A percentile compares a stretch with the other conserved stretches of the same genome.
These are phyloP conservation scores for Hyaena hyaena DNA, from an alignment of 2,113 vertebrate species.

Conservation along the genomic window DNA sequence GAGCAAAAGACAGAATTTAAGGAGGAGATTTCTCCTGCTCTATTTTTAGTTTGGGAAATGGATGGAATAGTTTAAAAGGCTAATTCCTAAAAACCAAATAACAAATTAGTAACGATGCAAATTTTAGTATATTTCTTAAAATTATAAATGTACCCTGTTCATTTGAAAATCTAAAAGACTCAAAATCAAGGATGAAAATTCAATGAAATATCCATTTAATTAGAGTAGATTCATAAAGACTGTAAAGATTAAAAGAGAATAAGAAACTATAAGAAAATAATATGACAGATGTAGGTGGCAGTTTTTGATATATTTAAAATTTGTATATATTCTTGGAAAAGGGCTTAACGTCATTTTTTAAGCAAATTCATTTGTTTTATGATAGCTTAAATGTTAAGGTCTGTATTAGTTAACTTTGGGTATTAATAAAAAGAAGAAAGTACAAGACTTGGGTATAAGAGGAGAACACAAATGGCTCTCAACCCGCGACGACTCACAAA, in stretches of 20 bases:
- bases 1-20: neutral
- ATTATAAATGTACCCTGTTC: neutral
- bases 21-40: neutral
- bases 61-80: neutral
- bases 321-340: neutral
- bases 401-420: neutral
- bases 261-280: slow-evolving; percentile 26
- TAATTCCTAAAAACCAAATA: slow-evolving; percentile 1
- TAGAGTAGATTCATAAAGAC: neutral
- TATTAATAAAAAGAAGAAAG: neutral
- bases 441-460: neutral
- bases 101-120: neutral
- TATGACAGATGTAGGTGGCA: neutral
- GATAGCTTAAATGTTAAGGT: neutral
- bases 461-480: neutral
- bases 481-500: neutral
- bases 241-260: neutral
- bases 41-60: neutral
- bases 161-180: slow-evolving; percentile 8
- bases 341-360: neutral
- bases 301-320: neutral
- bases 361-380: slow-evolving; percentile 8
- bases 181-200: neutral
- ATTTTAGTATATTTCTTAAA: neutral
- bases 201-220: slow-evolving; percentile 9